phyloP scores from a whole-genome alignment of 2,888 invertebrate species.

The Chrysolina americana region DNA sequence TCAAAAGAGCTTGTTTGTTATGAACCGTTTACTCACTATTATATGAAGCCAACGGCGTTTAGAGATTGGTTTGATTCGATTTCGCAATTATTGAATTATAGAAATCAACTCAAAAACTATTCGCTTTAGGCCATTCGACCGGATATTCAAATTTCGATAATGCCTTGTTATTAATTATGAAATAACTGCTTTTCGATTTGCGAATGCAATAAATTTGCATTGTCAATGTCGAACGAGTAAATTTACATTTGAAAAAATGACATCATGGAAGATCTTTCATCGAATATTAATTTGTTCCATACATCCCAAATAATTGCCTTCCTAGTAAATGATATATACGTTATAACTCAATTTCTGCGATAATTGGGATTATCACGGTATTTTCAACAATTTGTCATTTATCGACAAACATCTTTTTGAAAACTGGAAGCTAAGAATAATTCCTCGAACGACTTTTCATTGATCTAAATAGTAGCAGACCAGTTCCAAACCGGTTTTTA shows the following conservation, averaged over 20 bases:
- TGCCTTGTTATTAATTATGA: background rate
- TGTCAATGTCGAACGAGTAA: background rate
- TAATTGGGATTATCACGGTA: too few relatives aligned
- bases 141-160: background rate
- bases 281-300: too few relatives aligned
- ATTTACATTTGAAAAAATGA: background rate
- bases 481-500: too few relatives aligned
- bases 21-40: background rate
- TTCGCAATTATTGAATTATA: constrained; percentile 17
- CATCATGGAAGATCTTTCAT: too few relatives aligned
- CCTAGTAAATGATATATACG: too few relatives aligned
- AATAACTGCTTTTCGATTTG: constrained; percentile 7
- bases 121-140: constrained; percentile 5
- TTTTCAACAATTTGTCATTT: too few relatives aligned
- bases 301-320: too few relatives aligned
- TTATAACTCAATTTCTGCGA: too few relatives aligned
- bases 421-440: too few relatives aligned
- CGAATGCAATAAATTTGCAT: background rate
- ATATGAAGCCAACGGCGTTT: constrained; percentile 9
- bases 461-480: too few relatives aligned
- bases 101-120: constrained; percentile 26
- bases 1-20: background rate
- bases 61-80: constrained; percentile 6
- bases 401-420: too few relatives aligned
- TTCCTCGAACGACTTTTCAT: too few relatives aligned